Evolutionary conservation across 2,888 invertebrate species (phyloP), one percentile per base, ranked within the genome.

Genomic region (Pandemis cinnamomeana): DNA sequence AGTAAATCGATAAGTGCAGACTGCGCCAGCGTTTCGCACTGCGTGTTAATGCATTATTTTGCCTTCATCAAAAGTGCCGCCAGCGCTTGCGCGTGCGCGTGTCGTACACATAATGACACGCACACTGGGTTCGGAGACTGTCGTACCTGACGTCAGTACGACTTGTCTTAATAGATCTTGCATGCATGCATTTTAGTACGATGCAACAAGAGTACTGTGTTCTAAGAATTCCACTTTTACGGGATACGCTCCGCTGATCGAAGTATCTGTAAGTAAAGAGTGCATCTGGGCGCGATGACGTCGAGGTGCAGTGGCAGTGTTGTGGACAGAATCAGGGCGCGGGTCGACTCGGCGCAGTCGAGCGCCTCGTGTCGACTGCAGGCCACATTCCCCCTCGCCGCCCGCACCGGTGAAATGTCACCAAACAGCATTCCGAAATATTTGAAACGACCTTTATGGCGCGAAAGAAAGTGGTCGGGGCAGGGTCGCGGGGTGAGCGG

Each of bases 401-500:
- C 87, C 87, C 86, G 85, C 86, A 85, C 87, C 85, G 92, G 91
- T 89, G 92, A 93, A 94, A 94, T 94, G 93, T 94, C 93, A 93
- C 93, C 92, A 90, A 90, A 89, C 93, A 87, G 90, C 93, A 93
- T 93, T 94, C 93, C 93, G 88, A 93, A 93, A 93, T 93, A 93
- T 94, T 94, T 94, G 93, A 94, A 93, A 93, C 93, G 93, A 93
- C 93, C 93, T 94, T 93, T 93, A 94, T 93, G 93, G 93, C 92
- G 93, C 93, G 93, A 94, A 93, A 93, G 93, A 94, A 93, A 93
- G 93, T 93, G 92, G 81, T 80, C 80, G 83, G 83, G 79, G 80
- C 62, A 67, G 67, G 55, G 75, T 71, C 71, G 73, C 55, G 84
- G 83, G 82, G 87, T 86, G 87, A 86, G 79, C 85, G 80, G 87